Base-by-base conservation (phyloP, 2,888 invertebrate genomes). In the Omphaloscelis lunosa region DNA sequence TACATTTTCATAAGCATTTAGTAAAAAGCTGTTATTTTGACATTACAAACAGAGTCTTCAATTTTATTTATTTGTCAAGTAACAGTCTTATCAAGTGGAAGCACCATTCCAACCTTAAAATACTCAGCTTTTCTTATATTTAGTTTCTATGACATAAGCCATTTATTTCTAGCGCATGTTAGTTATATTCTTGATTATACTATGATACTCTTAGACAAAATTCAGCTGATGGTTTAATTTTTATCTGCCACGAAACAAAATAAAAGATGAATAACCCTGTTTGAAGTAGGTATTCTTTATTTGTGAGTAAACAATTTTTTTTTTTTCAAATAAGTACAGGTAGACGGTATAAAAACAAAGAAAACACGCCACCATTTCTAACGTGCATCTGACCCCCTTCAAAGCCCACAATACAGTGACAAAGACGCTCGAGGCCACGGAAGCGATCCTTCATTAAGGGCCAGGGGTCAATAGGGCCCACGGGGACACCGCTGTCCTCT, bases 381-480 rank as follows among this genome's bases (percentile, higher is more conserved):
- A n/a, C 69, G 75, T 72, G 72, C 53, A 82, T 69, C 53, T 71
- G 78, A 75, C 82, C 75, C 73, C 85, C 66, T 82, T 72, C 74
- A 75, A 48, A 77, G 56, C 69, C 89, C 87, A 88, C 84, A 89
- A 82, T 81, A 84, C 77, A 77, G 90, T 90, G 92, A 93, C 93
- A 93, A 93, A 93, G 94, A 92, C 90, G 92, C 93, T 92, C 82
- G 85, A 79, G 92, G 94, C 90, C 86, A 88, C 92, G 93, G 92
- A 93, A 92, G 88, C 91, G 90, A 90, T 90, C 93, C 93, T 93
- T 95, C 94, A 95, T 95, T 94, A 94, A 89, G 90, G 90, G 90
- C 92, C 93, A 92, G 92, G 93, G 94, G 94, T 94, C 94, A 94
- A 93, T 91, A 91, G 89, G 56, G 79, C 91, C 90, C 89, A 85